Evolutionary conservation across 1,140 invertebrate genomes (phyloP).

Genomic region (Zaprionus camerounensis): DNA sequence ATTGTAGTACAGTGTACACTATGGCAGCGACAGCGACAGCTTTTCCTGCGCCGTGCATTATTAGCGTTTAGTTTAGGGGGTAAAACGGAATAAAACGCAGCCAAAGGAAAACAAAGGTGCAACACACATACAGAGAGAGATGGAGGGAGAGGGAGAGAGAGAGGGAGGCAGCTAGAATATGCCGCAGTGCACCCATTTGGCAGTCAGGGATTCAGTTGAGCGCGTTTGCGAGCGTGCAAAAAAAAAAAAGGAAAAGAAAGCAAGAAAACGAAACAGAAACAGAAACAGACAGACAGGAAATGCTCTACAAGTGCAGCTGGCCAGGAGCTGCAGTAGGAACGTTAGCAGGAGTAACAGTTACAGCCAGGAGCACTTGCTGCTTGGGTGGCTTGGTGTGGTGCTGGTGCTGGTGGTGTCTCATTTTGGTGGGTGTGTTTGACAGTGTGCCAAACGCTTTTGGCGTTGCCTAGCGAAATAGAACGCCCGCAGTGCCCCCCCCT

Average conservation of each 20-base stretch:
- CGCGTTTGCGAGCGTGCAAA: constrained; percentile 77
- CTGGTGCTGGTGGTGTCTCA: constrained; percentile 1
- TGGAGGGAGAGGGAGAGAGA: background rate
- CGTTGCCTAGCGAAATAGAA: constrained; percentile 70
- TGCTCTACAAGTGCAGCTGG: constrained; percentile 81
- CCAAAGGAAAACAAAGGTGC: constrained; percentile 64
- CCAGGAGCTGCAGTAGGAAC: background rate
- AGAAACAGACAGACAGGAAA: constrained; percentile 52
- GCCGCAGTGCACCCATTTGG: constrained; percentile 26
- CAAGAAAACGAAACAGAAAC: background rate
- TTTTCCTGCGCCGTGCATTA: constrained; percentile 67
- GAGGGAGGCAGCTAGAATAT: background rate
- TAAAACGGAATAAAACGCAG: constrained; percentile 20
- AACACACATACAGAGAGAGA: constrained; percentile 33
- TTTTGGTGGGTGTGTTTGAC: constrained; percentile 17
- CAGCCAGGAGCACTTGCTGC: constrained; percentile 3
- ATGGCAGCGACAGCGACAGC: constrained; percentile 64
- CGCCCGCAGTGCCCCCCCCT: constrained; percentile 17
- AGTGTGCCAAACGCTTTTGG: constrained; percentile 70
- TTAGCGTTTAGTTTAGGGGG: constrained; percentile 73
- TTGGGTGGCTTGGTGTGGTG: background rate
- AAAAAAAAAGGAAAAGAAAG: constrained; percentile 26
- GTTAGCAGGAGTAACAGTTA: background rate
- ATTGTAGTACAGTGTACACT: constrained; percentile 22
- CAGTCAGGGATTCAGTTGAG: constrained; percentile 73